Percentiles rank a stretch among this genome's conserved stretches.
Conservation (phyloP, 2,888 invertebrate species). For the Plebejus anna region DNA sequence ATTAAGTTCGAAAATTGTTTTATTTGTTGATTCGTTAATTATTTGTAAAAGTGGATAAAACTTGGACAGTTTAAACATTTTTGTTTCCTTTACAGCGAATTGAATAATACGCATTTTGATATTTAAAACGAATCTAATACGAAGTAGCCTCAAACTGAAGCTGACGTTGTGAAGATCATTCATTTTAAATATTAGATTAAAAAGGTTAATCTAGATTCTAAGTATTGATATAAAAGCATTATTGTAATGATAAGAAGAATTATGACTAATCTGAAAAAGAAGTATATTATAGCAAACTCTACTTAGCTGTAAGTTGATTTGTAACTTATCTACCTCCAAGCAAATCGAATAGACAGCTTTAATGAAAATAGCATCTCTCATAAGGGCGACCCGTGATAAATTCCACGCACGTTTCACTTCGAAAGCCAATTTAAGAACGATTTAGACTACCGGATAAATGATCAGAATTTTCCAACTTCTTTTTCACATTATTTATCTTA, state of each 20-base stretch:
- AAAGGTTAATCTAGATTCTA: background rate
- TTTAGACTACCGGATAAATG: conserved; percentile 14
- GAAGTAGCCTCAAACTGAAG: background rate
- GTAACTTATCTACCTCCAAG: background rate
- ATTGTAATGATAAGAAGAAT: background rate
- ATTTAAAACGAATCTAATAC: no score
- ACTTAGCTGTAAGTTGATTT: background rate
- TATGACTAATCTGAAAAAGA: background rate
- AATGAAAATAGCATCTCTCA: conserved; percentile 10
- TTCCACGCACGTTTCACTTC: conserved; percentile 1
- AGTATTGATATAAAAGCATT: background rate
- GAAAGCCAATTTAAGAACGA: conserved; percentile 17
- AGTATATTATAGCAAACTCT: background rate
- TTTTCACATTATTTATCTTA: background rate
- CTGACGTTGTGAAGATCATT: background rate
- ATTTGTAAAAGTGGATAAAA: background rate
- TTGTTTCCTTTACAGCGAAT: no score
- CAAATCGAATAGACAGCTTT: background rate
- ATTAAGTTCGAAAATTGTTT: background rate
- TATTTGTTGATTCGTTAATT: background rate
- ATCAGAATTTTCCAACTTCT: conserved; percentile 4
- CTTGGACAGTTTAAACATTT: no score
- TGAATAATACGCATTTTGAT: no score
- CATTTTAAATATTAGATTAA: background rate
- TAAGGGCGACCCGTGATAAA: background rate